Conservation (phyloP, 2,113 vertebrate genomes). For the Protomyctophum bolini region DNA sequence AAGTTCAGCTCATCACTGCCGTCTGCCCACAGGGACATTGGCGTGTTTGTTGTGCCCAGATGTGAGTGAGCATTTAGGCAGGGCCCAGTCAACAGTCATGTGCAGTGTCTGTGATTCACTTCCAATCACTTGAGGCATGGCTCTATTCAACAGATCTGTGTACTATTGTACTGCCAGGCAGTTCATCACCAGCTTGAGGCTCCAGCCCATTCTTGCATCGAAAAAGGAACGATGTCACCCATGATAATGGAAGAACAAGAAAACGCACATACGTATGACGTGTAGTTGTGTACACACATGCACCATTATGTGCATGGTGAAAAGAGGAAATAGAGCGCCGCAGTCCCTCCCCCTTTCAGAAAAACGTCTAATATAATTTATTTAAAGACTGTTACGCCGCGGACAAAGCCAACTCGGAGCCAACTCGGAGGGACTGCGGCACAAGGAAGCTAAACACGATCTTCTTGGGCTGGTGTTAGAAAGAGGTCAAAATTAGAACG, state of each 20-base stretch:
- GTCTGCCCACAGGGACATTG: conserved; percentile 55
- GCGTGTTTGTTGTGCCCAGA: conserved; percentile 69
- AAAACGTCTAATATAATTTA: too few relatives aligned
- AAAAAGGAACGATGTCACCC: conserved; percentile 8
- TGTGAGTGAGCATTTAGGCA: conserved; percentile 55
- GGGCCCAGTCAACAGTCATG: conserved; percentile 43
- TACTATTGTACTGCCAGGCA: conserved; percentile 39
- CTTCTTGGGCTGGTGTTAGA: not conserved
- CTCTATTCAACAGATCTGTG: conserved; percentile 53
- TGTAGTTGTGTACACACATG: not conserved
- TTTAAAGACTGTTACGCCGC: too few relatives aligned
- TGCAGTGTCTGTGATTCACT: conserved; percentile 45
- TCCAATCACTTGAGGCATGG: conserved; percentile 45
- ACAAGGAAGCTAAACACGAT: conserved; percentile 36
- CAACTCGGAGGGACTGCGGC: too few relatives aligned
- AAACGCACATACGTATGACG: not conserved
- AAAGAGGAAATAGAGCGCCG: not conserved
- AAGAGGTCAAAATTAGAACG: not conserved
- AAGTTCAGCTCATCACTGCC: conserved; percentile 42
- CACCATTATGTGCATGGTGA: not conserved
- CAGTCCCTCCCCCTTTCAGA: too few relatives aligned
- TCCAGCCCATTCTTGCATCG: conserved; percentile 20
- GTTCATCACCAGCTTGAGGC: conserved; percentile 31
- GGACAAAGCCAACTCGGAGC: too few relatives aligned
- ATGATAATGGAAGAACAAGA: not conserved